These are phyloP conservation scores for Bombus superbus DNA, from an alignment of 1,140 invertebrate species.

Conservation along the genomic window DNA sequence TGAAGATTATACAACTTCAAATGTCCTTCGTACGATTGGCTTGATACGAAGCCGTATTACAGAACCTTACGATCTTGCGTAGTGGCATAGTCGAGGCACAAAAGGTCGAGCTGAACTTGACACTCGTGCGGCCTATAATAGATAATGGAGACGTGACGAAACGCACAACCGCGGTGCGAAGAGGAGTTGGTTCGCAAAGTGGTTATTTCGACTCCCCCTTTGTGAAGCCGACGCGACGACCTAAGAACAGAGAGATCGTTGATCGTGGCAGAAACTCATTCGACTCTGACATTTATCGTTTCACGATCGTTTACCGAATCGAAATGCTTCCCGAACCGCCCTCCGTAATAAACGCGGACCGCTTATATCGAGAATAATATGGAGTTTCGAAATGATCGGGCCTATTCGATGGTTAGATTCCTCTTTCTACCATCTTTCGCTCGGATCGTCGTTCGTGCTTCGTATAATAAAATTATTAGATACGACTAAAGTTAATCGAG, in stretches of 20 bases:
- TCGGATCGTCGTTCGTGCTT: not conserved
- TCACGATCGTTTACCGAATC: constrained; percentile 10
- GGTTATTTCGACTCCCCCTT: constrained; percentile 46
- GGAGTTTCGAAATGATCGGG: not conserved
- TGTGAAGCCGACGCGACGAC: not conserved
- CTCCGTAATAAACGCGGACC: constrained; percentile 8
- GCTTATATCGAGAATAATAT: not conserved
- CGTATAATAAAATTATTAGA: not conserved
- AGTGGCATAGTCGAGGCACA: not conserved
- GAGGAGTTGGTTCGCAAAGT: constrained; percentile 27
- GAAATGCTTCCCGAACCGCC: constrained; percentile 4
- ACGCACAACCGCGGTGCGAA: constrained; percentile 41
- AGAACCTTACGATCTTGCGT: not conserved
- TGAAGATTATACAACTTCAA: not conserved
- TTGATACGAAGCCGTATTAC: not conserved
- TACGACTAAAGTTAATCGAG: not conserved
- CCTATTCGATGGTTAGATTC: constrained; percentile 8
- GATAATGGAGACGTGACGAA: constrained; percentile 19
- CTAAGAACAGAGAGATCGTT: constrained; percentile 38
- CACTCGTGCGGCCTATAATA: constrained; percentile 35
- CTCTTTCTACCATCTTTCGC: not conserved
- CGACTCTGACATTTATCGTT: constrained; percentile 49
- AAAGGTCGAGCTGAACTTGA: constrained; percentile 40
- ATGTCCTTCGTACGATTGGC: not conserved
- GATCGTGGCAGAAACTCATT: constrained; percentile 2